phyloP scores from a whole-genome alignment of 2,113 vertebrate species.

The Sebastes fasciatus region DNA sequence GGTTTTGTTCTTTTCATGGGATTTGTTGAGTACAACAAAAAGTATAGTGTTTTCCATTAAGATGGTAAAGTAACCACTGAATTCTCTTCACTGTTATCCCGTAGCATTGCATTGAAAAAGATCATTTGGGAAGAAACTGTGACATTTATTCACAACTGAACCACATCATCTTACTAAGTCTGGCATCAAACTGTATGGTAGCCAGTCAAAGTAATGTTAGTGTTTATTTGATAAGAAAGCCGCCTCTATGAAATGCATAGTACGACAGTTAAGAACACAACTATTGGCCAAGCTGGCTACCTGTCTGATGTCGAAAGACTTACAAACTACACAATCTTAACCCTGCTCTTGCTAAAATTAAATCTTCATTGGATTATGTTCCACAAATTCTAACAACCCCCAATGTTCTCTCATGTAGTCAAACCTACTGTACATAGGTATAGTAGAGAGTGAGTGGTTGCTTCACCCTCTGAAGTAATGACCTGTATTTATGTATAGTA shows the following conservation, averaged over 20 bases:
- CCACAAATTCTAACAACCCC: neutral
- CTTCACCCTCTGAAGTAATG: neutral
- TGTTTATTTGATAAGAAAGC: neutral
- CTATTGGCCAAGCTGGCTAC: neutral
- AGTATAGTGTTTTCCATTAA: too few relatives aligned
- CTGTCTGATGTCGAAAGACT: neutral
- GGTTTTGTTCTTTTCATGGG: too few relatives aligned
- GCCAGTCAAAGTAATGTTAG: neutral
- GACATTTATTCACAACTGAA: too few relatives aligned
- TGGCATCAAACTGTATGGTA: neutral
- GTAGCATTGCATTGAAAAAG: too few relatives aligned
- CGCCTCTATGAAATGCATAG: neutral
- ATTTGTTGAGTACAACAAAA: too few relatives aligned
- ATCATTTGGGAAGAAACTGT: too few relatives aligned
- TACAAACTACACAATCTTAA: neutral
- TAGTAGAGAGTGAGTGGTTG: neutral
- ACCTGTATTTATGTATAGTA: neutral
- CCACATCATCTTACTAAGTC: neutral
- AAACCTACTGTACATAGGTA: neutral
- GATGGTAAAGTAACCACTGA: too few relatives aligned
- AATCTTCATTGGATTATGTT: neutral
- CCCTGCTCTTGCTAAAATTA: neutral
- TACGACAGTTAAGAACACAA: neutral
- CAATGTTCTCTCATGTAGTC: neutral
- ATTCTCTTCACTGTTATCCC: too few relatives aligned